Percentiles rank a stretch among this genome's conserved stretches.
Conservation (phyloP, 2,888 invertebrate genomes). For the Iphiclides podalirius region DNA sequence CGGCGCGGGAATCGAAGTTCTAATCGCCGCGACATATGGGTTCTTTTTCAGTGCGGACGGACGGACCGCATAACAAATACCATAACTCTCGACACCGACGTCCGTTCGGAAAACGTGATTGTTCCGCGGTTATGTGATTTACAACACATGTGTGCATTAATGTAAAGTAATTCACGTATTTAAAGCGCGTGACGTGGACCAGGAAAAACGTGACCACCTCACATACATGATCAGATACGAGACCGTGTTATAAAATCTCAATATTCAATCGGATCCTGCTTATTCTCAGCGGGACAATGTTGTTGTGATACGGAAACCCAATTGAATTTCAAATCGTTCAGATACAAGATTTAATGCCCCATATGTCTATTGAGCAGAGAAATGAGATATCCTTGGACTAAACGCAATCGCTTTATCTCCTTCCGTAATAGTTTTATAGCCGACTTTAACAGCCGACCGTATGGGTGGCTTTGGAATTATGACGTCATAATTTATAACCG, state of each 20-base stretch:
- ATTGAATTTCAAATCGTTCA: slow-evolving; percentile 22
- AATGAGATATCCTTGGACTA: slow-evolving; percentile 1
- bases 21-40: background rate
- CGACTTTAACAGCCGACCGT: too few species aligned
- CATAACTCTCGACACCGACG: slow-evolving; percentile 10
- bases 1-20: slow-evolving; percentile 16
- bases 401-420: background rate
- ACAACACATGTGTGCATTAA: slow-evolving; percentile 25
- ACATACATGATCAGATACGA: slow-evolving; percentile 20
- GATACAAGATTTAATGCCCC: slow-evolving; percentile 7
- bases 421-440: background rate
- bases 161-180: slow-evolving; percentile 25
- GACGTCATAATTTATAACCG: too few species aligned
- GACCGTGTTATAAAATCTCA: slow-evolving; percentile 18
- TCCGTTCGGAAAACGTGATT: slow-evolving; percentile 22
- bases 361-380: slow-evolving; percentile 10
- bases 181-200: slow-evolving; percentile 20
- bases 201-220: slow-evolving; percentile 20
- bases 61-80: slow-evolving; percentile 1
- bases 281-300: slow-evolving; percentile 13
- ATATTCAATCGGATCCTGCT: slow-evolving; percentile 18
- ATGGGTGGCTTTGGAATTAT: too few species aligned
- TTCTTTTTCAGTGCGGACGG: background rate
- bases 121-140: slow-evolving; percentile 16
- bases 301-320: slow-evolving; percentile 19